Evolutionary conservation across 2,888 invertebrate species (phyloP), one percentile per base, ranked within the genome.

Genomic region (Merodon equestris): DNA sequence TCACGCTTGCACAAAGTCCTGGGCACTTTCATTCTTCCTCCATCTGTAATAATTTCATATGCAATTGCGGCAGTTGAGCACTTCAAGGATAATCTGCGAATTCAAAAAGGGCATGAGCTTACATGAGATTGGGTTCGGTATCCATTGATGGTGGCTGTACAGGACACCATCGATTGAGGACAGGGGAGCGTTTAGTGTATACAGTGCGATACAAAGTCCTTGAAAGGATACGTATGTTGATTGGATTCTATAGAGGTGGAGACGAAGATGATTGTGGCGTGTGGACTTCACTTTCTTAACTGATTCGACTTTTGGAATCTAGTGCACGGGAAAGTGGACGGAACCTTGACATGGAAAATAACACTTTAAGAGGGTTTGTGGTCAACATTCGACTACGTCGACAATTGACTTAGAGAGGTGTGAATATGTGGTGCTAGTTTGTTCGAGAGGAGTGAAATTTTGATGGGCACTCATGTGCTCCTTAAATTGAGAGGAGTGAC

Each of bases 41-140:
- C 74, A 27, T 27, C 68, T 74, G 79, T 79, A 79, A 79, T 70
- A 79, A 79, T 79, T 79, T 79, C 68, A 74, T 74, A 79, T 79
- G 74, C 74, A 68, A 79, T 79, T 79, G 74, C 64, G 74, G 74
- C 79, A 74, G 58, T 60, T 70, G 68, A 79, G 54, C 79, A 74
- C 74, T 74, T 74, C 70, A 79, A 70, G 79, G 79, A 79, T 79
- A 51, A 64, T 50, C 60, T 50, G 53, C 68, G 60, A 58, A 27
- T 27, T 18, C 64, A 14, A 74, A 79, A 70, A 74, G 45, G 44
- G 45, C 66, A 61, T 60, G 57, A 19, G 44, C 42, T 36, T 63
- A 70, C 54, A 58, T 74, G 72, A 47, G 57, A 19, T 56, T 9
- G 1, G 9, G 36, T 42, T 10, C 27, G 13, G 36, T 56, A 40